Conservation (phyloP, 2,888 invertebrate genomes). For the Pyrrhosoma nymphula region DNA sequence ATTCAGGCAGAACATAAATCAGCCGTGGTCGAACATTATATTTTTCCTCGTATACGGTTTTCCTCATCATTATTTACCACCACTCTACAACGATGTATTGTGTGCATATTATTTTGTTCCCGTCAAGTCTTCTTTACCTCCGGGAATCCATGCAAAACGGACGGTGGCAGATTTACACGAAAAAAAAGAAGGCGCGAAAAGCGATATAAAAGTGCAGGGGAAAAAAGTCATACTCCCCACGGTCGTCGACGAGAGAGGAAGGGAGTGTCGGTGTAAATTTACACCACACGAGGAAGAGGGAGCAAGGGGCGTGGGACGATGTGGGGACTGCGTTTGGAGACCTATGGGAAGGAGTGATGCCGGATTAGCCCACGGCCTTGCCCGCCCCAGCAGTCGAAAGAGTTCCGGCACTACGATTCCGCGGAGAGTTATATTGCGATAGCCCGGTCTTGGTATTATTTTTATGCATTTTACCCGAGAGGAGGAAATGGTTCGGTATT, state of each 20-base stretch:
- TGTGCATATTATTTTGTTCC: not conserved
- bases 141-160: not conserved
- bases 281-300: not conserved
- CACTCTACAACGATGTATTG: too few relatives aligned
- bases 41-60: too few relatives aligned
- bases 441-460: not conserved
- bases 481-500: not conserved
- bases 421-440: not conserved
- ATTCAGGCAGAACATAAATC: too few relatives aligned
- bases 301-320: not conserved
- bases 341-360: not conserved
- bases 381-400: not conserved
- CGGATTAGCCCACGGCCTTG: not conserved
- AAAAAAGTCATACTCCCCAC: not conserved
- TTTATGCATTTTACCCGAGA: not conserved
- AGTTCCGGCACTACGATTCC: not conserved
- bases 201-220: not conserved
- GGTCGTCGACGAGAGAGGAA: not conserved
- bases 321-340: not conserved
- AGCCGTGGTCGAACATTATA: too few relatives aligned
- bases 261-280: not conserved
- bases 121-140: not conserved
- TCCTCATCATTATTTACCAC: too few relatives aligned
- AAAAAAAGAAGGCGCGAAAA: not conserved
- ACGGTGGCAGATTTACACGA: not conserved